Conservation (phyloP, 1,140 invertebrate species). For the Danaus plexippus region DNA sequence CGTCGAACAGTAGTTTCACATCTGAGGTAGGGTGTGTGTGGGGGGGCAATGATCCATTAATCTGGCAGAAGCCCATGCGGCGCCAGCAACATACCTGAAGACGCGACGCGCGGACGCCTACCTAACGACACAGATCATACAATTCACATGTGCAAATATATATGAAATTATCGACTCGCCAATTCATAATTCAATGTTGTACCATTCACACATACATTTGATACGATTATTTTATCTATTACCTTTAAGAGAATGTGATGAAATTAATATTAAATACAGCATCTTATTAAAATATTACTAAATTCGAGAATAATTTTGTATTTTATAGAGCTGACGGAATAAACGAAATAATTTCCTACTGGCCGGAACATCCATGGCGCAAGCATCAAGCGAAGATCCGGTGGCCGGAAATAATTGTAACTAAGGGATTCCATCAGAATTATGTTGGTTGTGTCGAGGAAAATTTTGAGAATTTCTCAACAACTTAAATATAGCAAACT, state of each 20-base stretch:
- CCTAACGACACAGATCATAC: conserved; percentile 58
- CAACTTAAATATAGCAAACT: too few relatives aligned
- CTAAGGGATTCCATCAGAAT: conserved; percentile 3
- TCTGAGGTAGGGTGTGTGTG: conserved; percentile 38
- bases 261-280: too few relatives aligned
- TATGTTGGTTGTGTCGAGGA: too few relatives aligned
- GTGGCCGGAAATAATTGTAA: conserved; percentile 9
- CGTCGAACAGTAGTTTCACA: conserved; percentile 59
- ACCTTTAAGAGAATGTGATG: too few relatives aligned
- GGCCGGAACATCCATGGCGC: neutral
- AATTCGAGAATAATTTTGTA: too few relatives aligned
- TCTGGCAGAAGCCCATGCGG: conserved; percentile 75
- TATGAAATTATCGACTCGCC: conserved; percentile 22
- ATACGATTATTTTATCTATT: too few relatives aligned
- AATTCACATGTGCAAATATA: conserved; percentile 54
- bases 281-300: too few relatives aligned
- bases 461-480: too few relatives aligned
- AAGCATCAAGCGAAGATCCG: conserved; percentile 9
- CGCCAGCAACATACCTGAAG: conserved; percentile 69
- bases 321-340: too few relatives aligned
- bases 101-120: conserved; percentile 66
- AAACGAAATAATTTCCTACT: neutral
- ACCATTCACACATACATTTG: too few relatives aligned
- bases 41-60: conserved; percentile 76
- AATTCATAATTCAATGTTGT: conserved; percentile 6